Evolutionary conservation across 2,113 vertebrate species (phyloP), one percentile per base, ranked within the genome.

Genomic region (Craseonycteris thonglongyai): DNA sequence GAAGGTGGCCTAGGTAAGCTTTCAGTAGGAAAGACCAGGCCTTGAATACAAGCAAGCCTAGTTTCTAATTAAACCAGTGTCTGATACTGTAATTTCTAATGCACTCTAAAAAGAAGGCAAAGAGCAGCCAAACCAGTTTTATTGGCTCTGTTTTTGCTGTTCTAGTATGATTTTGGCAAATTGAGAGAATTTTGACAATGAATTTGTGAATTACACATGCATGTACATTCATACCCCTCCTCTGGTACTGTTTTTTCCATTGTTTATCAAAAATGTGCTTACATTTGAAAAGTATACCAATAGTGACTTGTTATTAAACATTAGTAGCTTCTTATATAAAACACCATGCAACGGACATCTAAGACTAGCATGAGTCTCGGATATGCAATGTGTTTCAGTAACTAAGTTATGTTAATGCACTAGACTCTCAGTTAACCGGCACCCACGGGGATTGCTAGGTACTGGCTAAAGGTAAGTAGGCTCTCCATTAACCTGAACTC

Each of bases 11-110:
- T 85, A 90, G 66, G 56, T 96, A 93, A 91, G 72, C 76, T 95
- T 95, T 96, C 76, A 90, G 13, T 85, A 81, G 45, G 51, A 95
- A 95, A 94, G 95, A 75, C 42, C 58, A 54, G 75, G 69, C 90
- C 80, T 58, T 87, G 30, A 68, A 83, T 90, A 66, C 30, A 81
- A 88, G 81, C 84, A 82, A 88, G 82, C 58, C 85, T 87, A 69
- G 42, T 90, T 97, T 96, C 49, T 93, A 93, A 95, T 93, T 94
- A 95, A 95, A 88, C 30, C 81, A 38, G 33, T 92, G 19, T 56
- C 72, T 88, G 45, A 93, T 90, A 85, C 94, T 96, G 11, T 95
- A 58, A 96, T 95, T 95, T 97, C 92, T 84, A 71, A 58, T 83
- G 65, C 40, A 76, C 61, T 94, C 33, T 90, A 74, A 78, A 74